These are phyloP conservation scores for Drosophila burlai DNA, from an alignment of 1,140 invertebrate genomes.

Conservation along the genomic window DNA sequence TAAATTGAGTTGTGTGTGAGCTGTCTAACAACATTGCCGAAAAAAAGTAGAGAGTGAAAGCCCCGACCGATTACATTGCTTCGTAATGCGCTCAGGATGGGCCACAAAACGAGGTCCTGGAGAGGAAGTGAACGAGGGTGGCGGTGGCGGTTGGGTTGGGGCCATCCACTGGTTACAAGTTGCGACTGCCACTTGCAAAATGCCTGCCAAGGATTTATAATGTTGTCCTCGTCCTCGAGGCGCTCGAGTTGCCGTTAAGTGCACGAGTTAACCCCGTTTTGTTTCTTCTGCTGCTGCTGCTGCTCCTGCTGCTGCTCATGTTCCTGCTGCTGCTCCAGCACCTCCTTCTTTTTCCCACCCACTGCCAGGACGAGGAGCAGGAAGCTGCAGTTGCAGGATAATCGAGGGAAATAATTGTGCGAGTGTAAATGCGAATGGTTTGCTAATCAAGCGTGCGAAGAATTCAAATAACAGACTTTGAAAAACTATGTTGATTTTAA, in stretches of 20 bases:
- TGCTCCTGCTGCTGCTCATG: neutral
- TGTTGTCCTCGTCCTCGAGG: constrained; percentile 78
- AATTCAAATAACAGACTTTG: neutral
- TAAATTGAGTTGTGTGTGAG: constrained; percentile 75
- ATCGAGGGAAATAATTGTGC: constrained; percentile 30
- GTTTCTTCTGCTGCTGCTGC: constrained; percentile 19
- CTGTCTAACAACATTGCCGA: constrained; percentile 53
- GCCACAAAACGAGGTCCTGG: neutral
- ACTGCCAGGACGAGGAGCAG: constrained; percentile 5
- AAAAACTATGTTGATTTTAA: neutral
- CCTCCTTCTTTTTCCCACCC: neutral
- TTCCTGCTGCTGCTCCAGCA: neutral
- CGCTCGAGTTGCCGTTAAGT: constrained; percentile 78
- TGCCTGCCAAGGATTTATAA: constrained; percentile 80
- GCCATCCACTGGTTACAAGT: constrained; percentile 47
- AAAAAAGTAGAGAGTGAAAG: constrained; percentile 29
- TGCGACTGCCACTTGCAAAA: constrained; percentile 77
- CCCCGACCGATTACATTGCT: constrained; percentile 28
- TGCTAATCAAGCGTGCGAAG: constrained; percentile 33
- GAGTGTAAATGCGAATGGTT: constrained; percentile 26
- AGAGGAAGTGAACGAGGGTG: neutral
- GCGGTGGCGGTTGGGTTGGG: neutral
- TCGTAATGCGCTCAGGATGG: constrained; percentile 51
- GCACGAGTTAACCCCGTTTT: constrained; percentile 81
- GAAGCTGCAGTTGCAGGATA: constrained; percentile 26